Conservation (phyloP, 1,140 invertebrate species). For the Harlomillsia oculata region DNA sequence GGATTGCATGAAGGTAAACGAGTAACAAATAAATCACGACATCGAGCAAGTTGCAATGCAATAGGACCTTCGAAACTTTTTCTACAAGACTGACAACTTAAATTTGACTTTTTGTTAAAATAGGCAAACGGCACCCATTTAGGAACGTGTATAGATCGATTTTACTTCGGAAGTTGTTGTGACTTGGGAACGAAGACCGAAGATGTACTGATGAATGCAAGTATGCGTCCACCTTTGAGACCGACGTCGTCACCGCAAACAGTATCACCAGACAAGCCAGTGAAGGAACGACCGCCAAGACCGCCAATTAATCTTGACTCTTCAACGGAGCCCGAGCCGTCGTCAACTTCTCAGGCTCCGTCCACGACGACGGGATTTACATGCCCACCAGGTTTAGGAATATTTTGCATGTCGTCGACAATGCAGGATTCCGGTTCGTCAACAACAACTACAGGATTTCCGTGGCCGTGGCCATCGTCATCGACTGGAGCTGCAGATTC, state of each 20-base stretch:
- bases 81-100: not conserved
- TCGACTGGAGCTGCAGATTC: not conserved
- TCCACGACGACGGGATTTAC: not conserved
- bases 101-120: not conserved
- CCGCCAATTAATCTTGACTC: constrained; percentile 10
- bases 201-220: constrained; percentile 24
- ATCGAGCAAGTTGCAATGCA: not conserved
- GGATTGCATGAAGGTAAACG: constrained; percentile 62
- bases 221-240: constrained; percentile 24
- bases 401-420: too few relatives aligned
- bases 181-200: constrained; percentile 31
- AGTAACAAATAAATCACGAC: not conserved
- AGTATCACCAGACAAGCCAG: not conserved
- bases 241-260: constrained; percentile 3
- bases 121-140: constrained; percentile 36
- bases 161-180: constrained; percentile 36
- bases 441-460: not conserved
- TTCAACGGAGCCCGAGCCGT: not conserved
- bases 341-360: not conserved
- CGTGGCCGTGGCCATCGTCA: not conserved
- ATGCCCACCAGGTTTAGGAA: constrained; percentile 4
- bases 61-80: not conserved
- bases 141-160: constrained; percentile 36
- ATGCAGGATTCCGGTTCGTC: not conserved
- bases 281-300: not conserved